Conservation (phyloP, 2,888 invertebrate genomes). For the Phaedon cochleariae region DNA sequence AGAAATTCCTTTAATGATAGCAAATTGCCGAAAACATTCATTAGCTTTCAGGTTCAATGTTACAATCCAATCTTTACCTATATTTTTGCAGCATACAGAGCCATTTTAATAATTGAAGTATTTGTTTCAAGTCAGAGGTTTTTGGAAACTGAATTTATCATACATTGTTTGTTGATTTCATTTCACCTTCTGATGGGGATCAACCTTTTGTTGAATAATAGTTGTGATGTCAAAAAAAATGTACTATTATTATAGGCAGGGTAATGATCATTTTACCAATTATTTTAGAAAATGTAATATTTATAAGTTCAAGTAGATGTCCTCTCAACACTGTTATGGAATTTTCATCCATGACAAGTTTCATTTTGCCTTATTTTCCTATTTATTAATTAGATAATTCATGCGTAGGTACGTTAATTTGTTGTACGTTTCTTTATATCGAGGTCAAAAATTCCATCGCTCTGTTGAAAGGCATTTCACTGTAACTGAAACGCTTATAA, state of each 20-base stretch:
- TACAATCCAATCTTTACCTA: too few relatives aligned
- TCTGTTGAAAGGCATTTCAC: constrained; percentile 20
- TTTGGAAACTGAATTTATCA: too few relatives aligned
- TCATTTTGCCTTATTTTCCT: not conserved
- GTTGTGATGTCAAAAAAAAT: constrained; percentile 43
- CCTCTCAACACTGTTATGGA: not conserved
- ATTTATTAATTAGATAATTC: not conserved
- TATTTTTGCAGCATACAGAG: too few relatives aligned
- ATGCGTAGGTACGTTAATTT: not conserved
- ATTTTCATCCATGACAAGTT: not conserved
- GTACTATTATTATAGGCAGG: constrained; percentile 47
- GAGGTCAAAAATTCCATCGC: not conserved
- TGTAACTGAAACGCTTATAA: constrained; percentile 40
- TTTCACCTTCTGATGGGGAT: constrained; percentile 23
- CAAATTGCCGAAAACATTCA: too few relatives aligned
- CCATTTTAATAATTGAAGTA: too few relatives aligned
- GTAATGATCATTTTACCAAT: constrained; percentile 43
- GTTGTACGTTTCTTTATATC: not conserved
- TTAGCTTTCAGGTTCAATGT: too few relatives aligned
- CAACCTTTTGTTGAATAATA: constrained; percentile 22
- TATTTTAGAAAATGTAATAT: constrained; percentile 42
- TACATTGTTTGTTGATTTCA: too few relatives aligned
- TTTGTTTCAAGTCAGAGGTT: too few relatives aligned
- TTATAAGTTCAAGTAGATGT: constrained; percentile 42
- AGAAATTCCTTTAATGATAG: too few relatives aligned